Evolutionary conservation across 2,113 vertebrate species (phyloP), one percentile per base, ranked within the genome.

Genomic region (Sceloporus tristichus): DNA sequence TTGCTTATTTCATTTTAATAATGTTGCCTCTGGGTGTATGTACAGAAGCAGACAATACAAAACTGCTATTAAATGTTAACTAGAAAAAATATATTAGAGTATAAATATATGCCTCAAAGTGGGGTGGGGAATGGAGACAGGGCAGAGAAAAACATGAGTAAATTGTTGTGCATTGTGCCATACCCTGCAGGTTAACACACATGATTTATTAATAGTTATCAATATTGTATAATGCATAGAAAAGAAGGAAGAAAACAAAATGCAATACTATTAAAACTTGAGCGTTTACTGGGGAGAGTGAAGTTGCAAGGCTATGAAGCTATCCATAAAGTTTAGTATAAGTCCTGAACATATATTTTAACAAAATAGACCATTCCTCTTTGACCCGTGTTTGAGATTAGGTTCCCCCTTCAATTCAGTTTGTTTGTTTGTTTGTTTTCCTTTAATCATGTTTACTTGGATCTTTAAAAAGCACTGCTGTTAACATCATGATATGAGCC

Each of bases 1-100:
- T 84, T 88, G 62, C 81, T 94, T 90, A 73, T 89, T 91, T 89
- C n/a, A 62, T 40, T 85, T 75, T 79, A 83, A 88, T 85, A 93
- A 86, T 78, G 23, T 56, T 88, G 54, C 1, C 1, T 3, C 25
- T 18, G 78, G 54, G 4, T 85, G 7, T 0, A 0, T 68, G 48
- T 40, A 10, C 10, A 29, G 54, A n/a, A 29, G 34, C 59, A n/a
- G 80, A 88, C 65, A 85, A 8, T 85, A 76, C 5, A 77, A 59
- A 90, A 77, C 38, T 88, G 11, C 23, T 7, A 56, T 91, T 89
- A 86, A 66, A 65, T 84, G 23, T 82, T 86, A 91, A 85, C 92
- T 89, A 5, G 8, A 78, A 34, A 1, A 78, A 86, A 42, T 9
- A 3, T 18, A 75, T 11, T 91, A 29, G 79, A 81, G 10, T 73